Evolutionary conservation across 2,888 invertebrate genomes (phyloP).

Genomic region (Chrysomela aeneicollis): DNA sequence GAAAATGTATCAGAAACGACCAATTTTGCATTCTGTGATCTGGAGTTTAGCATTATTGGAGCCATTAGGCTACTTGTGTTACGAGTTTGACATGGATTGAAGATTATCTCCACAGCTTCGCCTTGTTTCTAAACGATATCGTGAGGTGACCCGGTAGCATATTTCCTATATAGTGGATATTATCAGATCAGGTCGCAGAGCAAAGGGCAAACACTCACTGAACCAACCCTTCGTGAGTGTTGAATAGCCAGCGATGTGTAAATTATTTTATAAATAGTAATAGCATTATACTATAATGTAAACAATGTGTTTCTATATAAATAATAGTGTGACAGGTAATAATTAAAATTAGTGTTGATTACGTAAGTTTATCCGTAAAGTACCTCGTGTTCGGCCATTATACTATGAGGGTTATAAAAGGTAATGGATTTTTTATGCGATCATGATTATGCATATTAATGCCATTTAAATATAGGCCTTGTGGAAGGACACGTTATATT

Average conservation of each 20-base stretch:
- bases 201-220: conserved; percentile 4
- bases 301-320: conserved; percentile 42
- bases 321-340: conserved; percentile 47
- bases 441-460: conserved; percentile 53
- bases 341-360: conserved; percentile 51
- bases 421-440: conserved; percentile 55
- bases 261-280: conserved; percentile 40
- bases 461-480: conserved; percentile 48
- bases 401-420: conserved; percentile 52
- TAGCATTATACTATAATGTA: conserved; percentile 37
- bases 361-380: conserved; percentile 39
- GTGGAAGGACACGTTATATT: conserved; percentile 40
- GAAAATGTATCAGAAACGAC: too few species aligned
- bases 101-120: too few species aligned
- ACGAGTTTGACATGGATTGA: too few species aligned
- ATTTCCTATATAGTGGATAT: neutral
- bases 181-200: conserved; percentile 12
- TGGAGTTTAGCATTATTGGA: too few species aligned
- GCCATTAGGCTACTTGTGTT: too few species aligned
- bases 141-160: too few species aligned
- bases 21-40: too few species aligned
- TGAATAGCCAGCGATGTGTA: conserved; percentile 28
- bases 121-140: too few species aligned
- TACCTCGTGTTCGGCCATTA: conserved; percentile 47
- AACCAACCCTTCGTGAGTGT: conserved; percentile 16